Evolutionary conservation across 1,140 invertebrate species (phyloP), one percentile per base, ranked within the genome.

Genomic region (Lordiphosa stackelbergi): DNA sequence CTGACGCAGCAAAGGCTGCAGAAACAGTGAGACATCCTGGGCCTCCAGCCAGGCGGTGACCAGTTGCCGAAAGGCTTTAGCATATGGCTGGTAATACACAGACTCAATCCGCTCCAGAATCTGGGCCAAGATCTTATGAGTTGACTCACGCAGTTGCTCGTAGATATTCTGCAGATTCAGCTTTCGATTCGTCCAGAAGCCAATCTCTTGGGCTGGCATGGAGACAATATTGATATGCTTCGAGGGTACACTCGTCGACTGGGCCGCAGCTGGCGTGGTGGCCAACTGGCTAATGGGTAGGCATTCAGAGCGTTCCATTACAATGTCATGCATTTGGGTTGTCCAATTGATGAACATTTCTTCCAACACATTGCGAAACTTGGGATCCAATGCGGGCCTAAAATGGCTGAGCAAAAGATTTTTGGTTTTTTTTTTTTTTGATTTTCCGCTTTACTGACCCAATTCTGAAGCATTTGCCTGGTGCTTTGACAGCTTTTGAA

Each of bases 81-180:
- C 92, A 79, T 95, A 95, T 37, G 91, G 91, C 49, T 89, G 88
- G 38, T 92, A 90, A 79, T 95, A 96, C 4, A 92, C 92, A 60
- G 94, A 95, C 31, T 92, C 88, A 0, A 92, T 92, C 19, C 90
- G 85, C 84, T 96, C 93, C 3, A 97, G 85, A 37, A 95, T 92
- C 37, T 91, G 89, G 1, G 92, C 93, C 91, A 97, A 93, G 66
- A 92, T 92, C 73, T 93, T 93, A 0, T 97, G 94, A 69, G 93
- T 89, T 2, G 92, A 91, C 83, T 95, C 92, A 24, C 91, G 88
- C 38, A 96, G 81, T 79, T 98, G 96, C 34, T 93, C 92, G 79
- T 96, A 96, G 62, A 97, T 95, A 35, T 92, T 93, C 87, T 96
- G 93, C 5, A 98, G 88, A 88, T 95, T 94, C 12, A 91, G 90